A percentile compares a stretch with the other conserved stretches of the same genome.
Conservation (phyloP, 2,113 vertebrate species). For the Odontesthes bonariensis region DNA sequence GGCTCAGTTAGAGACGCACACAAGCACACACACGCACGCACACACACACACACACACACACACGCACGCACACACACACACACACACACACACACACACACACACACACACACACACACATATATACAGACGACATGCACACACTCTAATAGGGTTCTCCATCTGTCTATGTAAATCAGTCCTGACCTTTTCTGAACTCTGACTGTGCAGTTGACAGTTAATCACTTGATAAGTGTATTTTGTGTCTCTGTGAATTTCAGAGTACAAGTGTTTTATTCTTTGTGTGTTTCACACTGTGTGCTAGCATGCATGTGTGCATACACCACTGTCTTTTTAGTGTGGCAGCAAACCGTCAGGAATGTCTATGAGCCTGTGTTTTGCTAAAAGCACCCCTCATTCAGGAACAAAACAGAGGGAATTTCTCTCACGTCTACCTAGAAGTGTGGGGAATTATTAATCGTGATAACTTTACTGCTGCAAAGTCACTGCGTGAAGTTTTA, state of each 20-base stretch:
- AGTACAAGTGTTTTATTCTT: constrained; percentile 9
- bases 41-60: constrained; percentile 20
- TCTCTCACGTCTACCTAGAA: neutral
- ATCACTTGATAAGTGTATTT: constrained; percentile 77
- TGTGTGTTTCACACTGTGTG: constrained; percentile 31
- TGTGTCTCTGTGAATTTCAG: constrained; percentile 19
- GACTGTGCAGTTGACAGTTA: constrained; percentile 78
- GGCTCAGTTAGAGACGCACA: constrained; percentile 9
- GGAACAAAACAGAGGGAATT: neutral
- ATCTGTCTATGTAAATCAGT: constrained; percentile 83
- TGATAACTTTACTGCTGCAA: neutral
- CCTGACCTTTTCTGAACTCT: constrained; percentile 77
- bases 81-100: constrained; percentile 19
- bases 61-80: constrained; percentile 24
- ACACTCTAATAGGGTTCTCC: constrained; percentile 71
- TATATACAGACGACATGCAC: neutral
- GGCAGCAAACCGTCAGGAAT: constrained; percentile 33
- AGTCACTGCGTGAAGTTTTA: no score
- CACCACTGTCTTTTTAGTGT: constrained; percentile 33
- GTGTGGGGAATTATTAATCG: neutral
- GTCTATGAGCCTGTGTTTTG: neutral
- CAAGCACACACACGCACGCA: constrained; percentile 25
- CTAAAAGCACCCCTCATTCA: neutral
- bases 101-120: constrained; percentile 29
- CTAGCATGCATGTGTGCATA: neutral